Evolutionary conservation across 1,140 invertebrate genomes (phyloP).

Genomic region (Drusus annulatus): DNA sequence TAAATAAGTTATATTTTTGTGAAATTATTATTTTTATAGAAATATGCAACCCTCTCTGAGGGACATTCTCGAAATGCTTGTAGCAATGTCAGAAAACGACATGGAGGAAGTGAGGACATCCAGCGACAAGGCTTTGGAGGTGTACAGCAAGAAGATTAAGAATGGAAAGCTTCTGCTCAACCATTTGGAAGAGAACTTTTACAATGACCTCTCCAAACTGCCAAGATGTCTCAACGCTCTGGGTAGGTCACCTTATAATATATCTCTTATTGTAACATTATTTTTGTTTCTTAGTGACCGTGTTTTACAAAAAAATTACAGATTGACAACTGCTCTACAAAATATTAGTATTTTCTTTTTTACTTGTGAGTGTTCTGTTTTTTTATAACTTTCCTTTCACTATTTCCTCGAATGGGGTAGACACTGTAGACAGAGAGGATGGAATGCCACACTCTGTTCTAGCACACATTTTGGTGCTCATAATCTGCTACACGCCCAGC

Average conservation of each 20-base stretch:
- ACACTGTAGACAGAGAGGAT: no score
- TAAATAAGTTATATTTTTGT: not conserved
- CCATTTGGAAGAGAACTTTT: constrained; percentile 74
- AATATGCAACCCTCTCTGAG: constrained; percentile 73
- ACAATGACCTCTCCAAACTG: constrained; percentile 70
- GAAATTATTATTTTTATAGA: constrained; percentile 62
- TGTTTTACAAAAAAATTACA: no score
- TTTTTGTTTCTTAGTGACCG: no score
- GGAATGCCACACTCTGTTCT: no score
- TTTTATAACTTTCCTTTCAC: no score
- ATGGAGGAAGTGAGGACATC: constrained; percentile 66
- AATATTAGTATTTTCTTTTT: no score
- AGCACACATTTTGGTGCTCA: no score
- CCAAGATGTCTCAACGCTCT: constrained; percentile 75
- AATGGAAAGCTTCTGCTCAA: constrained; percentile 68
- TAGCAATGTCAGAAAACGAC: constrained; percentile 74
- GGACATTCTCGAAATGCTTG: constrained; percentile 73
- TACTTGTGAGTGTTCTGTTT: no score
- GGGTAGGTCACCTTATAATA: constrained; percentile 64
- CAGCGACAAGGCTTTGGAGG: constrained; percentile 63
- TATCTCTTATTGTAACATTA: not conserved
- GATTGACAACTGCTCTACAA: no score
- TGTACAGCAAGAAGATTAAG: constrained; percentile 64
- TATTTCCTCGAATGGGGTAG: no score
- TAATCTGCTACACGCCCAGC: no score